Percentiles rank a stretch among this genome's conserved stretches.
Conservation (phyloP, 2,113 vertebrate species). For the Irena cyanogastra region DNA sequence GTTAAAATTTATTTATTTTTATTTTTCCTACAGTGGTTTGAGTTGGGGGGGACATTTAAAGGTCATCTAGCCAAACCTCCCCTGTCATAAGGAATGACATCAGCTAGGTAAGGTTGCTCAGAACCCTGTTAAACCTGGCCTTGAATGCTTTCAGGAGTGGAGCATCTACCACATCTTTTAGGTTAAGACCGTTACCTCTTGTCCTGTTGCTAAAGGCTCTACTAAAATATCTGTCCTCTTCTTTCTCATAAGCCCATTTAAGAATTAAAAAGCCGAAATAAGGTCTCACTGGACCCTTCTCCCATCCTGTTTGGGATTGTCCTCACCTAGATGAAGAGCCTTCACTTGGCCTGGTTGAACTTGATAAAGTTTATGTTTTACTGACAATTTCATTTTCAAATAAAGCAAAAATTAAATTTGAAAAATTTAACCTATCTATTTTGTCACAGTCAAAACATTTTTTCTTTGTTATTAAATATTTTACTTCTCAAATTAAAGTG, state of each 20-base stretch:
- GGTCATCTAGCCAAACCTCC: not conserved
- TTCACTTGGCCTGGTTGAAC: not conserved
- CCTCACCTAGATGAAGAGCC: not conserved
- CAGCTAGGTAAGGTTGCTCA: not conserved
- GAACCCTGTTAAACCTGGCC: not conserved
- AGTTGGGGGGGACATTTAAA: not conserved
- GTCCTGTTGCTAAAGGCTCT: too few species aligned
- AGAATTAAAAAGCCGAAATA: not conserved
- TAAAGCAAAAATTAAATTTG: not conserved
- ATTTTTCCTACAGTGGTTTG: not conserved
- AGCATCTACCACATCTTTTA: not conserved
- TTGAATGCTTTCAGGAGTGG: not conserved
- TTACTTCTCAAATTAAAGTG: not conserved
- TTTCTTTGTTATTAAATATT: not conserved
- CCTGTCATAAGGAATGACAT: not conserved
- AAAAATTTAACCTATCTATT: not conserved
- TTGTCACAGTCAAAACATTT: fast-evolving
- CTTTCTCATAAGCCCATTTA: not conserved
- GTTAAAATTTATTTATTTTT: not conserved
- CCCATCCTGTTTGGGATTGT: not conserved
- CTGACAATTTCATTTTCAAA: not conserved
- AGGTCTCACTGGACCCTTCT: not conserved
- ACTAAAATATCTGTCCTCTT: not conserved
- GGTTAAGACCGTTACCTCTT: not conserved
- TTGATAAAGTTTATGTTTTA: not conserved